Evolutionary conservation across 2,113 vertebrate genomes (phyloP).

Genomic region (Odocoileus hemionus): DNA sequence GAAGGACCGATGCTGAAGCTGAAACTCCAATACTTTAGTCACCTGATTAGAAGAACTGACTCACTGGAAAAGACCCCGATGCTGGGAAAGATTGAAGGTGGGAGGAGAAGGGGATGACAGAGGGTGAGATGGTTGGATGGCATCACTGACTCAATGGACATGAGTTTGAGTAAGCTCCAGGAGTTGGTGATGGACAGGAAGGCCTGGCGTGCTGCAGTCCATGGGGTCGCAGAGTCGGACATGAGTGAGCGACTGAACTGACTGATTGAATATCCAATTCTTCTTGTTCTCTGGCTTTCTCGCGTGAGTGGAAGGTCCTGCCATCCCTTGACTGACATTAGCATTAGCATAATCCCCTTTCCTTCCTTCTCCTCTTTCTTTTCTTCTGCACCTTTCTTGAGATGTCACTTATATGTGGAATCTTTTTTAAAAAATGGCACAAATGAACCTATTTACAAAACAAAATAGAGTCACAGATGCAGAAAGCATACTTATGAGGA

Average conservation of each 20-base stretch:
- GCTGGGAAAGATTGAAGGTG: background rate
- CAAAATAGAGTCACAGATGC: background rate
- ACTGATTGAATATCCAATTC: background rate
- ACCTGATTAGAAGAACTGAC: accelerated
- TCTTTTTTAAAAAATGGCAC: background rate
- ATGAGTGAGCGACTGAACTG: accelerated
- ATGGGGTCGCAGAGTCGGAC: background rate
- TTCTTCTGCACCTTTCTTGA: background rate
- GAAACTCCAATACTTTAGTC: background rate
- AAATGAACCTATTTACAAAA: background rate
- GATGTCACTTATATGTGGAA: background rate
- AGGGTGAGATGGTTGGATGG: background rate
- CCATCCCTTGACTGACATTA: background rate
- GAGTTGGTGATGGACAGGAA: background rate
- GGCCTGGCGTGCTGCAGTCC: accelerated
- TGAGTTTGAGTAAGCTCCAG: background rate
- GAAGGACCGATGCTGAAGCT: accelerated
- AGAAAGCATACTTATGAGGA: background rate
- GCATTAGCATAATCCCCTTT: background rate
- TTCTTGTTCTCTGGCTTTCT: background rate
- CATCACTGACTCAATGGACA: accelerated
- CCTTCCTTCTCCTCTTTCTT: background rate
- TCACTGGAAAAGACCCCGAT: background rate
- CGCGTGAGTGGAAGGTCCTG: accelerated
- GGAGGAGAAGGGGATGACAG: background rate